These are phyloP conservation scores for Nudaria mundana DNA, from an alignment of 2,888 invertebrate species.

Conservation along the genomic window DNA sequence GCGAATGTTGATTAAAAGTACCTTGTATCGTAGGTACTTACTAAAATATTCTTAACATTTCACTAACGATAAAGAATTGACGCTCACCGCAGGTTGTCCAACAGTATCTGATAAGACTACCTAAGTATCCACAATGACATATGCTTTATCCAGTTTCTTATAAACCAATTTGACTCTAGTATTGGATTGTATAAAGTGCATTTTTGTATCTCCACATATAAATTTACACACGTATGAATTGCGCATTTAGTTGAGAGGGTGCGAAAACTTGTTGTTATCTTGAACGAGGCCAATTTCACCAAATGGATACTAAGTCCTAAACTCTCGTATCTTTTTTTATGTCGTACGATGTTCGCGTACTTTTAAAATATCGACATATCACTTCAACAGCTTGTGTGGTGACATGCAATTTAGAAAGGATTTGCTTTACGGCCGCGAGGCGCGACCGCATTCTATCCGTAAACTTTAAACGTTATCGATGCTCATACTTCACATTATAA, in stretches of 20 bases:
- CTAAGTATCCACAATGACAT: conserved; percentile 64
- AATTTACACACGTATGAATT: conserved; percentile 76
- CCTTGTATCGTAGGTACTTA: too few species aligned
- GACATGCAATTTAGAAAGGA: conserved; percentile 72
- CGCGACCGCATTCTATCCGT: conserved; percentile 29
- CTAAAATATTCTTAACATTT: conserved; percentile 23
- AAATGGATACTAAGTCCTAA: conserved; percentile 82
- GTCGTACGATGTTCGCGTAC: conserved; percentile 60
- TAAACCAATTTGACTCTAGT: conserved; percentile 27
- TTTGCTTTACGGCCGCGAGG: conserved; percentile 64
- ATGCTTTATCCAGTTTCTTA: conserved; percentile 47
- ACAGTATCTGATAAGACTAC: conserved; percentile 65
- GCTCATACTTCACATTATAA: neutral
- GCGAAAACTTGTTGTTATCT: conserved; percentile 81
- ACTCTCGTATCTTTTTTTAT: conserved; percentile 75
- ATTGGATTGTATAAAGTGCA: conserved; percentile 23
- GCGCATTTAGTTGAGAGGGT: conserved; percentile 78
- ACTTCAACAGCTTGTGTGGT: conserved; percentile 44
- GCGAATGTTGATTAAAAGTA: too few species aligned
- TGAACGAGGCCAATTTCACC: conserved; percentile 78
- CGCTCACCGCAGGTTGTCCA: conserved; percentile 58
- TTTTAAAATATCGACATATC: conserved; percentile 76
- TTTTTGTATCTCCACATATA: conserved; percentile 18
- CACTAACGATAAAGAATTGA: conserved; percentile 53
- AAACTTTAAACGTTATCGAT: conserved; percentile 19